Base-by-base conservation (phyloP, 2,888 invertebrate species). In the Zaprionus lineosus region DNA sequence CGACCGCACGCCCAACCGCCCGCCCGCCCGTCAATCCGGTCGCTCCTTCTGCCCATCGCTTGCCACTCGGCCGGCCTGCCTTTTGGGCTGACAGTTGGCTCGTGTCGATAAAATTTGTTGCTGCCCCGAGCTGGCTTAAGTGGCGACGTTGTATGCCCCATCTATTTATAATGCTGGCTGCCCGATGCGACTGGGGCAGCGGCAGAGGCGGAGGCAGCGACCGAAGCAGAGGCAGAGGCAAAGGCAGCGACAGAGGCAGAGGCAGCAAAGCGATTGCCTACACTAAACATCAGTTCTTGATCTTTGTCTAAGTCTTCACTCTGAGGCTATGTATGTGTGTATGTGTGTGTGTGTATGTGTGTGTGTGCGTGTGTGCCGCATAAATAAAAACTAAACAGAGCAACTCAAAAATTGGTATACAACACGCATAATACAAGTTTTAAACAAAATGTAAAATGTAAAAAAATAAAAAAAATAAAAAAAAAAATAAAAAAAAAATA, bases 91-190 rank as follows among this genome's bases (percentile, higher is more conserved):
- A 79, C 78, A 78, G 78, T 78, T 78, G 78, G 78, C 83, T 83
- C 83, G 83, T 79, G 82, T 81, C 81, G 84, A 81, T 81, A 84
- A 73, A 84, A 84, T 65, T 60, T 69, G 65, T 39, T 29, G 64
- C 66, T 73, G 64, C 62, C 55, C 48, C 70, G 65, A 70, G 72
- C 58, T 68, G 71, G 74, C 68, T 76, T 74, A 74, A 74, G 74
- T 76, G 76, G 70, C 66, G 21, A 64, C 60, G 70, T 53, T 59
- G 50, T 50, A 26, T 43, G 61, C 65, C 65, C 65, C 55, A 65
- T 68, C 77, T 77, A 77, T 77, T 82, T 77, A 61, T 69, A 63
- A 53, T 56, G 24, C 24, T n/a, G 6, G 73, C 57, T 41, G 67
- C 43, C 71, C 68, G 64, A 40, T 68, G 70, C 74, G 55, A 52